A percentile compares a stretch with the other conserved stretches of the same genome.
Conservation (phyloP, 2,113 vertebrate genomes). For the Halichoeres trimaculatus region DNA sequence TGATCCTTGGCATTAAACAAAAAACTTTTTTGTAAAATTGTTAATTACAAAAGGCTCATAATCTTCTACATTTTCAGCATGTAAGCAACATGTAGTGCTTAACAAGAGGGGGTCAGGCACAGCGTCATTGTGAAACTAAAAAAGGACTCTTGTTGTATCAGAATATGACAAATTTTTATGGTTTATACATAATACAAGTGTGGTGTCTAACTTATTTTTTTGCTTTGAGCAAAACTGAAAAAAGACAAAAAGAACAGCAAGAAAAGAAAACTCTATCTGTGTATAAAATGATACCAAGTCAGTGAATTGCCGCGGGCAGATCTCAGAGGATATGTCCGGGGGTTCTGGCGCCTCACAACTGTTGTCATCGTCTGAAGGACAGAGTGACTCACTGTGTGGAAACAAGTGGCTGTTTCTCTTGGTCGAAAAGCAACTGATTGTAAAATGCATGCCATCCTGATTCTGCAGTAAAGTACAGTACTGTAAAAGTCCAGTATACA, state of each 20-base stretch:
- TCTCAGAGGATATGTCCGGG: constrained; percentile 44
- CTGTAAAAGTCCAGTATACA: constrained; percentile 67
- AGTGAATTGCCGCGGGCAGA: constrained; percentile 61
- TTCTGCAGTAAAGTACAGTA: constrained; percentile 65
- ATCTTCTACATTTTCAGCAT: constrained; percentile 83
- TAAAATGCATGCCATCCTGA: constrained; percentile 84
- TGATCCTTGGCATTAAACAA: constrained; percentile 82
- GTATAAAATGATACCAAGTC: constrained; percentile 70
- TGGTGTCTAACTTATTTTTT: constrained; percentile 83
- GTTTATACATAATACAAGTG: constrained; percentile 85
- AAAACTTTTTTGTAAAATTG: constrained; percentile 79
- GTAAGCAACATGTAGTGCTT: constrained; percentile 82
- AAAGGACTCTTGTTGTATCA: constrained; percentile 80
- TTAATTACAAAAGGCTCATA: constrained; percentile 75
- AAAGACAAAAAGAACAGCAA: constrained; percentile 57
- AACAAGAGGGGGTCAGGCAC: constrained; percentile 76
- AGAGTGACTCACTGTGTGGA: constrained; percentile 70
- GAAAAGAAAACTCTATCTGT: constrained; percentile 67
- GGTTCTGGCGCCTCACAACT: constrained; percentile 50
- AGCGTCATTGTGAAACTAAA: constrained; percentile 72
- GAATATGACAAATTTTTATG: constrained; percentile 83
- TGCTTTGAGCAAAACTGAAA: constrained; percentile 81
- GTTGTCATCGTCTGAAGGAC: constrained; percentile 67
- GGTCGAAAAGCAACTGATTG: constrained; percentile 81
- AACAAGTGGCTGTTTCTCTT: constrained; percentile 73